Evolutionary conservation across 1,140 invertebrate species (phyloP), one percentile per base, ranked within the genome.

Genomic region (Sycophila sp.): DNA sequence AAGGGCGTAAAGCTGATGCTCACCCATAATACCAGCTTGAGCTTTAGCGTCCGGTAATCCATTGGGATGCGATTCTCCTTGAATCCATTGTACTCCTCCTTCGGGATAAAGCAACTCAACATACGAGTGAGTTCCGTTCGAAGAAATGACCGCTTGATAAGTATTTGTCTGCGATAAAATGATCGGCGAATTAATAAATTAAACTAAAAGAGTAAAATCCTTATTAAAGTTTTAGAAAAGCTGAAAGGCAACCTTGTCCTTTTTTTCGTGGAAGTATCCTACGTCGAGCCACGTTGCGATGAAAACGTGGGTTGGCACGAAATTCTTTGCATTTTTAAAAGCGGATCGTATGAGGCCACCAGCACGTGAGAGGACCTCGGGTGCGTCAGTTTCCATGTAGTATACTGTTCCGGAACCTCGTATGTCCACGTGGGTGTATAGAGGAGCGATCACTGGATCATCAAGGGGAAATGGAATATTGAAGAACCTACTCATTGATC

Each of bases 381-480:
- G 78, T 65, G 93, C 89, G 53, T 89, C 85, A 0, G 94, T 92
- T 86, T 96, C 92, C 69, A 92, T 90, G 79, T 93, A 96, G 71
- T 91, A 95, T 51, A 98, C 90, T 1, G 85, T 86, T 13, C 96
- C 96, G 4, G 87, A 85, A 26, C 81, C 86, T n/a, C 89, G 88
- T 0, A 92, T 95, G 79, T 98, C 96, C 1, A 98, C 90, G 81
- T 98, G 97, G 0, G 94, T 91, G 78, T 98, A 97, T 69, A 98
- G 93, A 1, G 94, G 94, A 0, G 96, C 94, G 71, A 98, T 95
- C 0, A 94, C 89, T 0, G 96, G 93, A 83, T 96, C 95, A 68
- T 95, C 94, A 69, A 97, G 84, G 4, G 96, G 96, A 83, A 98
- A 96, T 76, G 95, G 92, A 13, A 93, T 90, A 80, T 96, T 96